Evolutionary conservation across 2,888 invertebrate species (phyloP).

Genomic region (Ptycholaimellus sp.): DNA sequence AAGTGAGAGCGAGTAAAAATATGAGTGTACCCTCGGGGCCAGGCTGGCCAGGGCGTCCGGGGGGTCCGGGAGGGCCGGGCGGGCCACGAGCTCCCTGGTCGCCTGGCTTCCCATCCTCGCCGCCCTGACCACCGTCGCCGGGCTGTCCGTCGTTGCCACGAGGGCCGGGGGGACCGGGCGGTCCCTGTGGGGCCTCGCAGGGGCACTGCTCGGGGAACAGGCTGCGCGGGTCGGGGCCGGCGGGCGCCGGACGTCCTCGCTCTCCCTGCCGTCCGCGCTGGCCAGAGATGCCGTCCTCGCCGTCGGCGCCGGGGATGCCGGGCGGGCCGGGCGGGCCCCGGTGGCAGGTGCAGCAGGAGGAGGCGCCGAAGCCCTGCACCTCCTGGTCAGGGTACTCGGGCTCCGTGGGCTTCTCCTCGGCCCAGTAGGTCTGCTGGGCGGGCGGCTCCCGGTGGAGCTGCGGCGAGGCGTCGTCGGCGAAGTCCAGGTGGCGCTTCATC

Average conservation of each 20-base stretch:
- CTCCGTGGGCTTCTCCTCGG: too few species aligned
- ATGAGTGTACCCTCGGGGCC: slow-evolving; percentile 4
- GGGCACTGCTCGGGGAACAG: neutral
- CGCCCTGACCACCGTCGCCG: neutral
- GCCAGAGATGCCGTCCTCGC: too few species aligned
- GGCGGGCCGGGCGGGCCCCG: slow-evolving; percentile 6
- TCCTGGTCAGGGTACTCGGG: too few species aligned
- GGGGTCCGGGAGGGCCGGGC: neutral
- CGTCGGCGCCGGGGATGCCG: too few species aligned
- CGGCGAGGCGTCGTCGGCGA: neutral
- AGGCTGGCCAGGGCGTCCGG: slow-evolving; percentile 5
- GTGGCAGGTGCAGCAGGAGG: slow-evolving; percentile 7
- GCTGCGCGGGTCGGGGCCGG: neutral
- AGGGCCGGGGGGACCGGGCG: neutral
- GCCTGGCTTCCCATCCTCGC: neutral
- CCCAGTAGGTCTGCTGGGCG: too few species aligned
- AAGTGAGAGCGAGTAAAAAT: too few species aligned
- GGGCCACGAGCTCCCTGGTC: neutral
- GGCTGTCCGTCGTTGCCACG: slow-evolving; percentile 1
- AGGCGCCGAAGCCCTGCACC: too few species aligned
- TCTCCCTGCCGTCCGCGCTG: slow-evolving; percentile 1
- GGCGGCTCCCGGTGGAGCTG: too few species aligned
- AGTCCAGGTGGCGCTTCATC: neutral
- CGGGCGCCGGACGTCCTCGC: neutral
- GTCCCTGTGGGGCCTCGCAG: neutral